Evolutionary conservation across 2,113 vertebrate genomes (phyloP).

Genomic region (Oostethus manadensis): DNA sequence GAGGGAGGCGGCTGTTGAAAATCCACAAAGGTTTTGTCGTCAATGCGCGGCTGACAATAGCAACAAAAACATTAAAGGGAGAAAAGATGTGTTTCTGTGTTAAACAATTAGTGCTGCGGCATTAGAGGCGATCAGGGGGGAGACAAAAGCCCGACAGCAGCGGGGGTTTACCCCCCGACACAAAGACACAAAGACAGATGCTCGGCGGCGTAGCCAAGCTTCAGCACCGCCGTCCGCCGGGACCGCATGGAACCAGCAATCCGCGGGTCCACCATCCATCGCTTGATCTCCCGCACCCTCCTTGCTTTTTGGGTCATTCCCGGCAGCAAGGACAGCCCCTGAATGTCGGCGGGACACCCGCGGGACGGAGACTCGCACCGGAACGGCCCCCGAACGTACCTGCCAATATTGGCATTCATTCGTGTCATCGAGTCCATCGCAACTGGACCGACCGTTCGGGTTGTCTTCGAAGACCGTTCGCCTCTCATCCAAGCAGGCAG

Average conservation of each 20-base stretch:
- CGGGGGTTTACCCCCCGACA: conserved; percentile 69
- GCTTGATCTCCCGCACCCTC: too few relatives aligned
- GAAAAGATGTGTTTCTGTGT: conserved; percentile 76
- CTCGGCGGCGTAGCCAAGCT: conserved; percentile 56
- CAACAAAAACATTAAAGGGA: conserved; percentile 75
- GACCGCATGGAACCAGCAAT: conserved; percentile 20
- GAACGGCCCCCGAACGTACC: background rate
- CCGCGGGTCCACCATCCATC: conserved; percentile 8
- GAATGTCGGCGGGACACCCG: too few relatives aligned
- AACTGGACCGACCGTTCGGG: too few relatives aligned
- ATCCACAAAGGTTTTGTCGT: conserved; percentile 76
- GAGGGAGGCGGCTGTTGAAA: conserved; percentile 28
- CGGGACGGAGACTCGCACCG: too few relatives aligned
- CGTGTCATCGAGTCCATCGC: too few relatives aligned
- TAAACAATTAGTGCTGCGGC: conserved; percentile 76
- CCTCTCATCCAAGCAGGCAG: too few relatives aligned
- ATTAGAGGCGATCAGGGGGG: conserved; percentile 68
- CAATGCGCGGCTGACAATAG: conserved; percentile 72
- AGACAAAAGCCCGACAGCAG: conserved; percentile 67
- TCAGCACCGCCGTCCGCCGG: conserved; percentile 37
- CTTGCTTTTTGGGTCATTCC: too few relatives aligned
- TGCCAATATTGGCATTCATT: too few relatives aligned
- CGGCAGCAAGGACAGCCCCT: too few relatives aligned
- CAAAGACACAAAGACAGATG: conserved; percentile 69
- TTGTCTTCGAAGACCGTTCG: too few relatives aligned